Evolutionary conservation across 2,888 invertebrate species (phyloP).

Genomic region (Drosophila hawaiiensis): DNA sequence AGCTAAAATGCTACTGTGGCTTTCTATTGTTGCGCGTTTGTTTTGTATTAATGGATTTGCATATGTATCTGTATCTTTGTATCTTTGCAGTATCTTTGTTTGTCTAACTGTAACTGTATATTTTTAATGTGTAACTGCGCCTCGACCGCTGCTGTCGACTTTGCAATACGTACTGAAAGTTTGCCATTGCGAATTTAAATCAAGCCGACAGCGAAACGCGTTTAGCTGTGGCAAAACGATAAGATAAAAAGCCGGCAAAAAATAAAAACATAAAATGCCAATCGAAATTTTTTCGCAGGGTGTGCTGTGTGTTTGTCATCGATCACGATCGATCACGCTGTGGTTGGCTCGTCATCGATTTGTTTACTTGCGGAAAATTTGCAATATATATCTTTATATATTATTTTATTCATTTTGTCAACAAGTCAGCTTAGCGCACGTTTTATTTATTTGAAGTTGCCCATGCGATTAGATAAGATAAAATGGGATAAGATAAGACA

Average conservation of each 20-base stretch:
- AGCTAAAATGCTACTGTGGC: constrained; percentile 38
- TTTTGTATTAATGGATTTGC: constrained; percentile 12
- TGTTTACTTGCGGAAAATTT: constrained; percentile 5
- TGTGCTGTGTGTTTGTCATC: constrained; percentile 15
- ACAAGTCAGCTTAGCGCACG: constrained; percentile 41
- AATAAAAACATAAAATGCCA: not conserved
- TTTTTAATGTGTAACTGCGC: constrained; percentile 17
- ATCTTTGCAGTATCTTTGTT: constrained; percentile 27
- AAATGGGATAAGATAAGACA: constrained; percentile 41
- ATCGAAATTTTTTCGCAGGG: constrained; percentile 14
- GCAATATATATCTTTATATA: not conserved
- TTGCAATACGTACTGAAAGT: constrained; percentile 58
- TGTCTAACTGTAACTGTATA: constrained; percentile 25
- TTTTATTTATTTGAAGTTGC: constrained; percentile 15
- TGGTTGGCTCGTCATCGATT: constrained; percentile 18
- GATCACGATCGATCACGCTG: constrained; percentile 32
- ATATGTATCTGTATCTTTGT: constrained; percentile 19
- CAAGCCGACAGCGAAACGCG: constrained; percentile 50
- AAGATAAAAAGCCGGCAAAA: constrained; percentile 47
- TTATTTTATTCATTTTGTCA: constrained; percentile 27
- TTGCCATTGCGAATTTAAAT: constrained; percentile 46
- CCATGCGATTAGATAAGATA: constrained; percentile 23
- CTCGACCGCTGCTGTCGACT: constrained; percentile 52
- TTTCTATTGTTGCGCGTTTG: constrained; percentile 64
- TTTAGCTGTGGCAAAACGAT: constrained; percentile 54